phyloP scores from a whole-genome alignment of 2,113 vertebrate genomes.

The Arvicanthis niloticus region DNA sequence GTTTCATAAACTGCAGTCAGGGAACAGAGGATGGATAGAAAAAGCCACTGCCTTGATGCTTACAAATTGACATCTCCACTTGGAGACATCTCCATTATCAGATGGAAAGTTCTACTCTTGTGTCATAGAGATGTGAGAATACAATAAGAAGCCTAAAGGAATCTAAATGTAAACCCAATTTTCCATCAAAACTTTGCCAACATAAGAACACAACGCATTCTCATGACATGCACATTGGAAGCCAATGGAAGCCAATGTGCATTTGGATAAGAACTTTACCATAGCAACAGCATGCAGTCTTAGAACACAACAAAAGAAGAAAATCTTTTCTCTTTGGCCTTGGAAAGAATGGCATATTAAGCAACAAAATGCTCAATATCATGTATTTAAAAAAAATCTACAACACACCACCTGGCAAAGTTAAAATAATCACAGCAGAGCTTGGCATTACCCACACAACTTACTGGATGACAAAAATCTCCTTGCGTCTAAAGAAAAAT shows the following conservation, averaged over 20 bases:
- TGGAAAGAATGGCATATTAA: constrained; percentile 51
- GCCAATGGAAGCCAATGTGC: constrained; percentile 60
- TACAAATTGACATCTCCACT: neutral
- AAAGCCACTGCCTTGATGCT: neutral
- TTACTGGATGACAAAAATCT: constrained; percentile 99
- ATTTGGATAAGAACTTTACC: constrained; percentile 52
- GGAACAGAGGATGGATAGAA: neutral
- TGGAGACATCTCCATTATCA: neutral
- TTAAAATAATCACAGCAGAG: constrained; percentile 81
- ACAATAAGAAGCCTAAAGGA: constrained; percentile 26
- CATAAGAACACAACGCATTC: constrained; percentile 59
- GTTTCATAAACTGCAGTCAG: neutral
- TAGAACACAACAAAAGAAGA: neutral
- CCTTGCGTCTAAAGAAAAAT: constrained; percentile 99
- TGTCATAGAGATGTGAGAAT: neutral
- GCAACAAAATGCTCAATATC: constrained; percentile 1
- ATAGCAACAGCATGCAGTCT: constrained; percentile 70
- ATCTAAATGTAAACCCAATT: constrained; percentile 31
- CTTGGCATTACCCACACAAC: constrained; percentile 85
- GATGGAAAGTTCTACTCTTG: neutral
- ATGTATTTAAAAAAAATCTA: constrained; percentile 50
- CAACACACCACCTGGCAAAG: constrained; percentile 82
- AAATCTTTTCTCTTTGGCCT: neutral
- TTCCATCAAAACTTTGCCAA: constrained; percentile 38
- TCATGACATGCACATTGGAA: constrained; percentile 69